Conservation (phyloP, 53 echinoderm and acorn worm genomes). For the Astropecten irregularis region DNA sequence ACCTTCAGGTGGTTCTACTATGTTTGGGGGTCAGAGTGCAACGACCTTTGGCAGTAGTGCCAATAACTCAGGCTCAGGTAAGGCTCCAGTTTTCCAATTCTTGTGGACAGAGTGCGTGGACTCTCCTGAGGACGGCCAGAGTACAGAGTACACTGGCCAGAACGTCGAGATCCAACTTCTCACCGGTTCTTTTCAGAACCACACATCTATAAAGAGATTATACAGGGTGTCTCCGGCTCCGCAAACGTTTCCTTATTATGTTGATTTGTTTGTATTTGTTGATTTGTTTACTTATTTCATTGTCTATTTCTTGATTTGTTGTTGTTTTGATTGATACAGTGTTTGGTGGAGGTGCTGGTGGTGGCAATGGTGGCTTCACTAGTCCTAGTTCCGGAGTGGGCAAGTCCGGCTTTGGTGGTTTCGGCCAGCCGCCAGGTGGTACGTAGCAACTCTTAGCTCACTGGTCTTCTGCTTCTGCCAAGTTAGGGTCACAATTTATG, state of each 20-base stretch:
- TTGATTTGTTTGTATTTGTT: background rate
- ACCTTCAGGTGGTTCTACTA: background rate
- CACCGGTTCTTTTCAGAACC: too few species aligned
- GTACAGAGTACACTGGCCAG: too few species aligned
- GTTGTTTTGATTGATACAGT: background rate
- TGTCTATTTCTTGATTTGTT: background rate
- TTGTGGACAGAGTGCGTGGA: too few species aligned
- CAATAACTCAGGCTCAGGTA: conserved; percentile 24
- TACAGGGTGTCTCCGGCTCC: too few species aligned
- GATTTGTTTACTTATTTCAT: background rate
- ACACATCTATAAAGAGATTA: too few species aligned
- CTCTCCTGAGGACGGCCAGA: too few species aligned
- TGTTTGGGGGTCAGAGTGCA: conserved; percentile 55
- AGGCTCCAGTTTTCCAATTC: background rate
- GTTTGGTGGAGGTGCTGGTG: too few species aligned
- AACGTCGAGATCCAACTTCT: too few species aligned
- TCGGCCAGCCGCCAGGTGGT: conserved; percentile 49
- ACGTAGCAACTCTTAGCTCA: background rate
- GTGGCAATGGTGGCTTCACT: conserved; percentile 26
- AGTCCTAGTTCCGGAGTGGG: conserved; percentile 53
- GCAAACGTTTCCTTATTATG: background rate
- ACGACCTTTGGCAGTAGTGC: conserved; percentile 38
- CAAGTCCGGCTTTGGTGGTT: conserved; percentile 69
- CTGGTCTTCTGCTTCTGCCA: too few species aligned
- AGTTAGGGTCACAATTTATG: too few species aligned